Evolutionary conservation across 2,797 vertebrate species (phyloP), one percentile per base, ranked within the genome.

Genomic region (Sarcoramphus papa): DNA sequence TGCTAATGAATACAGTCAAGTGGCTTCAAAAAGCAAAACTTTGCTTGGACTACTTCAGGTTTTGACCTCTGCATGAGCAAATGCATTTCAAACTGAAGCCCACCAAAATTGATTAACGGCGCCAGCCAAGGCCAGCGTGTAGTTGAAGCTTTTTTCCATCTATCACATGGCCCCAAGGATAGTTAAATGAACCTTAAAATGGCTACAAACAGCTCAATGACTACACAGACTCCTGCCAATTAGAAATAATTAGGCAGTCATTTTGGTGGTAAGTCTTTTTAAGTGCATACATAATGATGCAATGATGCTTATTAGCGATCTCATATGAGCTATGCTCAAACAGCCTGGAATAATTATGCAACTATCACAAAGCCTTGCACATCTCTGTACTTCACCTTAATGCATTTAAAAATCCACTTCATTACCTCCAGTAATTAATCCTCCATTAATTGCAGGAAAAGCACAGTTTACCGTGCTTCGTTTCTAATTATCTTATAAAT

Each of bases 401-500:
- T 98, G 99, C 98, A 98, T 99, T 99, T 99, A 99, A 99, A 99
- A 99, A 99, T 99, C 99, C 99, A 99, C 99, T 99, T 99, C 99
- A 99, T 99, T 99, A 99, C 98, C 99, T 99, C 98, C 98, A 98
- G 98, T 99, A 99, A 99, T 99, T 99, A 99, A 99, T 99, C 99
- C 98, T 98, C 99, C 99, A 99, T 99, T 99, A 99, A 99, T 99
- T 99, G 99, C 99, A 99, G 99, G 99, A 99, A 99, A 99, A 99
- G 98, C 99, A 99, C 99, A 99, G 99, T 99, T 99, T 99, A 99
- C 99, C 98, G 97, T 98, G 98, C 99, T 99, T 99, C 99, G 97
- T 99, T 99, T 99, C 99, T 99, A 99, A 99, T 99, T 99, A 99
- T 99, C 99, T 99, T 99, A 99, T 99, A 99, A 99, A 99, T 99